Percentiles rank a stretch among this genome's conserved stretches.
These are phyloP conservation scores for Cavia aperea DNA, from an alignment of 2,113 vertebrate genomes.

Conservation along the genomic window DNA sequence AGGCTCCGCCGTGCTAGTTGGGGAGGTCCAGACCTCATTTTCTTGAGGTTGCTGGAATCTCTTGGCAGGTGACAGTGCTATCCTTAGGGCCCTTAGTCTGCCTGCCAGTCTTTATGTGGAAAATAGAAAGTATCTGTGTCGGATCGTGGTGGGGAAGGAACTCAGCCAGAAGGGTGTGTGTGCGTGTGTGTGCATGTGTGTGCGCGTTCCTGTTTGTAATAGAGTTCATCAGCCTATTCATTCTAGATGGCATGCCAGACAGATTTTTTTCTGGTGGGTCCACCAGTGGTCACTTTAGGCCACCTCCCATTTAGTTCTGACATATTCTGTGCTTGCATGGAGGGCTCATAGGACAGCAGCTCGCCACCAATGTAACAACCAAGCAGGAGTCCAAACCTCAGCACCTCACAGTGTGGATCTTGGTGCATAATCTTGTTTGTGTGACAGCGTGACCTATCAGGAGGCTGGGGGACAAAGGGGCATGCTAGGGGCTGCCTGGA, in stretches of 20 bases:
- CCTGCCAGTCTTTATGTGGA: constrained; percentile 17
- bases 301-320: not conserved
- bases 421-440: not conserved
- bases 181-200: not conserved
- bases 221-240: not conserved
- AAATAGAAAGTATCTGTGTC: constrained; percentile 25
- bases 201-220: not conserved
- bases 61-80: not conserved
- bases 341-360: not conserved
- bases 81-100: not conserved
- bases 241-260: not conserved
- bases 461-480: not conserved
- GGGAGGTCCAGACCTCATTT: not conserved
- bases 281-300: not conserved
- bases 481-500: not conserved
- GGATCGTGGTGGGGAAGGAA: not conserved
- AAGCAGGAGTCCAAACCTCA: not conserved
- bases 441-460: not conserved
- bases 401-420: not conserved
- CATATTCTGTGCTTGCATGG: not conserved
- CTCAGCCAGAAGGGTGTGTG: not conserved
- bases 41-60: not conserved
- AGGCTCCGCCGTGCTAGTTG: not conserved
- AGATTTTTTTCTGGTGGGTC: not conserved
- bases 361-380: not conserved